Evolutionary conservation across 2,797 vertebrate genomes (phyloP), one percentile per base, ranked within the genome.

Genomic region (Acestrorhynchus altus): DNA sequence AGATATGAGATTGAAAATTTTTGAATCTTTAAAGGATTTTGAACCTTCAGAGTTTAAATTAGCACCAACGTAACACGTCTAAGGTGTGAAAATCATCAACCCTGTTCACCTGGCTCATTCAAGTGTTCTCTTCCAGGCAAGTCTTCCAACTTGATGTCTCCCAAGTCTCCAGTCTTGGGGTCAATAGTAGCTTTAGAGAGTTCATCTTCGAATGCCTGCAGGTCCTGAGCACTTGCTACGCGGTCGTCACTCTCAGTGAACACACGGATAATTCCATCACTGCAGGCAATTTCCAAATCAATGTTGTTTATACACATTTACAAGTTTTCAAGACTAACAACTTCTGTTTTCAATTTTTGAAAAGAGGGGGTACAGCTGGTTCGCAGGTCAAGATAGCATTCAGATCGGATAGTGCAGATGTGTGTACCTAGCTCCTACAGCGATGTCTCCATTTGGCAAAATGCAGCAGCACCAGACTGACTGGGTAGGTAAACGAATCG

Each of bases 401-500:
- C 31, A 26, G 31, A 42, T 16, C n/a, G 16, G 1, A 57, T 18
- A 20, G 44, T 47, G 31, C 10, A 20, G 5, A 63, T 10, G 42
- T 9, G 31, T 4, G 85, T 96, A 99, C 98, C 98, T 99, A 77
- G 96, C 94, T 75, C 97, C 98, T 65, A 96, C 93, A 35, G 92
- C 97, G 0, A 99, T 95, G 84, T 99, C 98, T 49, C 95, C 94
- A 81, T 98, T 98, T 67, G 95, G 92, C 65, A 99, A 89, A 57
- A 99, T 91, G 84, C 98, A 99, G 87, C 95, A 97, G 90, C 96
- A 98, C 98, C 98, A 99, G 20, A 98, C 90, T 35, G 98, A 99
- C 86, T 99, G 98, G 71, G 97, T 93, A 54, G 98, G 96, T 60
- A 99, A 91, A 73, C 96, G 94, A 84, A 99, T 96, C 63, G 96